A percentile compares a stretch with the other conserved stretches of the same genome.
These are phyloP conservation scores for Drosophila monieri DNA, from an alignment of 2,888 invertebrate genomes.

Conservation along the genomic window DNA sequence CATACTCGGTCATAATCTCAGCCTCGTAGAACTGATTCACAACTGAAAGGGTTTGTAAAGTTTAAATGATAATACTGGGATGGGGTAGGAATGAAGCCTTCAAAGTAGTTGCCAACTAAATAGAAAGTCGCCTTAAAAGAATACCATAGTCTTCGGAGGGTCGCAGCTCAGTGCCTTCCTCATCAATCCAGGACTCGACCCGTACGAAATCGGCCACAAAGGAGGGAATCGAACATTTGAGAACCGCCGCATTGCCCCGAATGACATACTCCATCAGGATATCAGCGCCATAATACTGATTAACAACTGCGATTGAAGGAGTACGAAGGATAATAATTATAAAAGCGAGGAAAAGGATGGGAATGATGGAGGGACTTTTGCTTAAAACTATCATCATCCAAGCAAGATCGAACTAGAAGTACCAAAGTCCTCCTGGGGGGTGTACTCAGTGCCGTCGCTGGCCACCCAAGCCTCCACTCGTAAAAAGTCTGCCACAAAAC, in stretches of 20 bases:
- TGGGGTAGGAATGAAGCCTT: conserved; percentile 6
- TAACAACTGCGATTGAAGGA: conserved; percentile 86
- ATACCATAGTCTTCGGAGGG: conserved; percentile 85
- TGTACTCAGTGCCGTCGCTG: conserved; percentile 88
- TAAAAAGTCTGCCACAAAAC: conserved; percentile 95
- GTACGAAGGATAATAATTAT: conserved; percentile 5
- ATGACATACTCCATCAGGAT: conserved; percentile 90
- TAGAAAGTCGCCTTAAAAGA: conserved; percentile 2
- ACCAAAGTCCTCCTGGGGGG: conserved; percentile 90
- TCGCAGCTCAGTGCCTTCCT: conserved; percentile 85
- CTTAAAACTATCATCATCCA: conserved; percentile 27
- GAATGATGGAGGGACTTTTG: not conserved
- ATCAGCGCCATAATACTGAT: conserved; percentile 89
- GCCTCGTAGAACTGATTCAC: conserved; percentile 90
- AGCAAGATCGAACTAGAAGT: conserved; percentile 69
- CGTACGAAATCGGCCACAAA: conserved; percentile 90
- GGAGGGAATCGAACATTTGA: conserved; percentile 90
- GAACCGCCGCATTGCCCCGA: conserved; percentile 88
- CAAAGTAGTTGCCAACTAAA: conserved; percentile 12
- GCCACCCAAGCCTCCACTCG: conserved; percentile 93
- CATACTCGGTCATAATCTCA: conserved; percentile 90
- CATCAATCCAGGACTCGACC: conserved; percentile 89
- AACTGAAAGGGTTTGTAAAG: conserved; percentile 84
- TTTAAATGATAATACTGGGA: conserved; percentile 11
- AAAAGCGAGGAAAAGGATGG: not conserved